A percentile compares a stretch with the other conserved stretches of the same genome.
These are phyloP conservation scores for Schlechtendalia chinensis DNA, from an alignment of 1,140 invertebrate species.

Conservation along the genomic window DNA sequence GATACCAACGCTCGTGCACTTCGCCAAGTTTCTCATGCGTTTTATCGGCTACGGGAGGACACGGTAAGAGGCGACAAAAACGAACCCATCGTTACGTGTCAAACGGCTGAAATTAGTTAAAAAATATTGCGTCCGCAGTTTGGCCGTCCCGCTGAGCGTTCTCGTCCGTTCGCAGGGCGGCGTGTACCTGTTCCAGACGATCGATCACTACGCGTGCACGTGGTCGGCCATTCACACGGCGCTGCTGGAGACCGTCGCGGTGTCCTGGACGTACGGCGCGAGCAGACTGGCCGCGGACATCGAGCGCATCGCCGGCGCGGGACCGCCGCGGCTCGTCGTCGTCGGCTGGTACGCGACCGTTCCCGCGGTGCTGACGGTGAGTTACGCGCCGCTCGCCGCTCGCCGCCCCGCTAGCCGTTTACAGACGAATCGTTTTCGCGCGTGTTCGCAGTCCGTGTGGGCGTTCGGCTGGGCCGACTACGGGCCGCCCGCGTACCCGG, in stretches of 20 bases:
- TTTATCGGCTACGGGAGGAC: too few species aligned
- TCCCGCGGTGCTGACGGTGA: conserved; percentile 77
- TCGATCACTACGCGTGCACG: conserved; percentile 89
- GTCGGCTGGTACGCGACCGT: conserved; percentile 81
- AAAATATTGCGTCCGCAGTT: too few species aligned
- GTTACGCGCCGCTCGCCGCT: too few species aligned
- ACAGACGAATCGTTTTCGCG: too few species aligned
- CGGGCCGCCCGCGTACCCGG: conserved; percentile 75
- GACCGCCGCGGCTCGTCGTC: conserved; percentile 76
- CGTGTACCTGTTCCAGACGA: conserved; percentile 88
- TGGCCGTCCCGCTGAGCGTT: too few species aligned
- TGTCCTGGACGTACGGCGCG: conserved; percentile 90
- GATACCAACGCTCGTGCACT: too few species aligned
- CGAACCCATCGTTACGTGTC: too few species aligned
- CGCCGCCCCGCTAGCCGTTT: too few species aligned
- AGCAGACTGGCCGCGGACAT: conserved; percentile 75
- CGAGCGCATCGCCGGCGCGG: conserved; percentile 80
- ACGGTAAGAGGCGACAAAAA: too few species aligned
- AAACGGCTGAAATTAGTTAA: too few species aligned
- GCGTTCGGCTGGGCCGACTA: conserved; percentile 85
- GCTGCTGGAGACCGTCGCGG: conserved; percentile 86
- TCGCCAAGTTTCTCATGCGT: too few species aligned
- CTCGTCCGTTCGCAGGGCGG: conserved; percentile 71
- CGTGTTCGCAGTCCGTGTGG: conserved; percentile 70
- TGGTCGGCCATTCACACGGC: conserved; percentile 88